Evolutionary conservation across 2,888 invertebrate genomes (phyloP), one percentile per base, ranked within the genome.

Genomic region (Eurois occulta): DNA sequence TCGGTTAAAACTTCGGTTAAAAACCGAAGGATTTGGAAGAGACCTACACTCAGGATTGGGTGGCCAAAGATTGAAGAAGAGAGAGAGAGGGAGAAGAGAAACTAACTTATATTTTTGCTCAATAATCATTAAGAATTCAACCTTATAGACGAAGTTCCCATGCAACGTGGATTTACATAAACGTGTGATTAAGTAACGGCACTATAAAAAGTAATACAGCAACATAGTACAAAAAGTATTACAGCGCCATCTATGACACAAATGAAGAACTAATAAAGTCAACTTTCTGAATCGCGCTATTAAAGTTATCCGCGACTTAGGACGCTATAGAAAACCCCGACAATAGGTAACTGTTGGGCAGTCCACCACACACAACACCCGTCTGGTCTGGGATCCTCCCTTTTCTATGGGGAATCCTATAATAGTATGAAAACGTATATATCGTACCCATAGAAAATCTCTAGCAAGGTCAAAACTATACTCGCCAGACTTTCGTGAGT

Each of bases 161-260:
- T 13, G 5, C n/a, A 5, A 13, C 0, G 0, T 28, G 11, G n/a
- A n/a, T n/a, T 28, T 0, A 13, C 6, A 41, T n/a, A n/a, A 41
- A 0, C n/a, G 11, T 55, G 10, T 13, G 5, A 55, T n/a, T 1
- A 11, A n/a, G 24, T n/a, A n/a, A 11, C n/a, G 24, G 11, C 11
- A 52, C n/a, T 10, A n/a, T 1, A n/a, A 52, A 52, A 52, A 52
- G 4, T 4, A 52, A 3, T n/a, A 52, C 52, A 24, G 24, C 24
- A 52, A 52, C 8, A 52, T 24, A 10, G 24, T 52, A 24, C 52
- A 52, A 52, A 52, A 52, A 11, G 24, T 52, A 52, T 52, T 24
- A 24, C 52, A 52, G 24, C 21, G 52, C 52, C 52, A 52, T 52
- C 24, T 52, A 52, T 52, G 21, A 2, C 52, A 24, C 52, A 52